phyloP scores from a whole-genome alignment of 2,797 vertebrate genomes.

The Neosalanx taihuensis region DNA sequence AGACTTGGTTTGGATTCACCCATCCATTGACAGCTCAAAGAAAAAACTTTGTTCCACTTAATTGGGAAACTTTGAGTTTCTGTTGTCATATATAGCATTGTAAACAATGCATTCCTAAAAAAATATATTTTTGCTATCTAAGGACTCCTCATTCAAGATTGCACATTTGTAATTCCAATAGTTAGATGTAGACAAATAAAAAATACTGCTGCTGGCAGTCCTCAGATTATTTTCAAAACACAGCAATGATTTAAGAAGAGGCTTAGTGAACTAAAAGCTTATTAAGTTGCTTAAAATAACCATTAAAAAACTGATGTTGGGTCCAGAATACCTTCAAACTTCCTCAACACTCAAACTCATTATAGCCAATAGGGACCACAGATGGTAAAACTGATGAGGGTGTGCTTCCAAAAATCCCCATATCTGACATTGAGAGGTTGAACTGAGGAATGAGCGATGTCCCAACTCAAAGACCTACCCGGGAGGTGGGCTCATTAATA shows the following conservation, averaged over 20 bases:
- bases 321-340: neutral
- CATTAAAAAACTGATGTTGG: neutral
- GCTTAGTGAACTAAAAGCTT: neutral
- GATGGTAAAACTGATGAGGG: slow-evolving; percentile 31
- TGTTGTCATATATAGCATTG: too few relatives aligned
- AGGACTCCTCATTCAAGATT: too few relatives aligned
- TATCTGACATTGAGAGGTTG: slow-evolving; percentile 41
- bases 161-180: too few relatives aligned
- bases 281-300: neutral
- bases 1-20: too few relatives aligned
- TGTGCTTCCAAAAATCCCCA: slow-evolving; percentile 28
- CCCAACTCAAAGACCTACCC: slow-evolving; percentile 32
- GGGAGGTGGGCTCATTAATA: slow-evolving; percentile 47
- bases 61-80: too few relatives aligned
- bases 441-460: slow-evolving; percentile 36
- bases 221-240: too few relatives aligned
- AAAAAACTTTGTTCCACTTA: too few relatives aligned
- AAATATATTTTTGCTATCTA: too few relatives aligned
- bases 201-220: too few relatives aligned
- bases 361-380: slow-evolving; percentile 20
- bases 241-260: neutral
- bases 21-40: too few relatives aligned
- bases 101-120: too few relatives aligned
- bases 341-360: slow-evolving; percentile 17
- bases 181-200: too few relatives aligned